phyloP scores from a whole-genome alignment of 1,140 invertebrate genomes.

The Eufriesea mexicana region DNA sequence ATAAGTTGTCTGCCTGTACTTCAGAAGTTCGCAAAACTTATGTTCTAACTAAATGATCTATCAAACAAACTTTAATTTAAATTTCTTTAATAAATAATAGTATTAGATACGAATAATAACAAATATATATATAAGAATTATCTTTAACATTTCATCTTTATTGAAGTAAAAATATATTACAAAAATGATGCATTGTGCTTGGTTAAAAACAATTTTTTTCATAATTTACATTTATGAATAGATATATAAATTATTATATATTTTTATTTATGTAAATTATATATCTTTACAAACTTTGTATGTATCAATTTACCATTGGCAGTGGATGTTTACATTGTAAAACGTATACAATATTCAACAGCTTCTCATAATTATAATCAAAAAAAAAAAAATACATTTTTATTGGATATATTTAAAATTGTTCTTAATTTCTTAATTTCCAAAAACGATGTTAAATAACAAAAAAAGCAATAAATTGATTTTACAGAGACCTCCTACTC shows the following conservation, averaged over 20 bases:
- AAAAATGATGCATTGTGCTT: conserved; percentile 2
- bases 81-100: too few species aligned
- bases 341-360: background rate
- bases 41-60: background rate
- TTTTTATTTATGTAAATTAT: background rate
- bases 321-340: conserved; percentile 19
- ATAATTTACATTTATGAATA: conserved; percentile 1
- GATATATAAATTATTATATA: background rate
- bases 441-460: background rate
- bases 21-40: background rate
- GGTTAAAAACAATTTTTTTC: background rate
- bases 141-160: conserved; percentile 18
- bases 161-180: conserved; percentile 38
- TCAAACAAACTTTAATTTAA: too few species aligned
- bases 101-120: background rate
- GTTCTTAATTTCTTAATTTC: background rate
- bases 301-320: conserved; percentile 19
- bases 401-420: background rate
- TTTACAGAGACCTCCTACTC: conserved; percentile 10
- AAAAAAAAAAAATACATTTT: background rate
- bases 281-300: conserved; percentile 13
- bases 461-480: conserved; percentile 10
- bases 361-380: background rate
- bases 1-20: background rate
- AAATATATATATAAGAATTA: background rate